Evolutionary conservation across 2,113 vertebrate genomes (phyloP), one percentile per base, ranked within the genome.

Genomic region (Neolamprologus sp.): DNA sequence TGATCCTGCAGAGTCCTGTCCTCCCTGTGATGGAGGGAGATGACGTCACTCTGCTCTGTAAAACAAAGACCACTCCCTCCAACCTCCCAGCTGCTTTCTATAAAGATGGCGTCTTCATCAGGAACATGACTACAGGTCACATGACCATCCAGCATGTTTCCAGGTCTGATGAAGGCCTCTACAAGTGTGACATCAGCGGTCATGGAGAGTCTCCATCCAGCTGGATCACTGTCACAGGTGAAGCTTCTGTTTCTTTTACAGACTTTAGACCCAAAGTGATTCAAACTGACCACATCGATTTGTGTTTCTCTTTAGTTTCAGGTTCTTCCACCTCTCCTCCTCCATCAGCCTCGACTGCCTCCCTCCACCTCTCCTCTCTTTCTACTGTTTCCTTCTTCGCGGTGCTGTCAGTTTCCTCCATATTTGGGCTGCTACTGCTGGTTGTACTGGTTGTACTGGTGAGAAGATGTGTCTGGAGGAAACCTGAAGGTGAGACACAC

Each of bases 251-350:
- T 9, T 71, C 0, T 16, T 71, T 23, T 42, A 0, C 37, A 45
- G 1, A 17, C 0, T 3, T 17, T 0, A 71, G 12, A 42, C 12
- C 12, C 12, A 23, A 71, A 23, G n/a, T 0, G 8, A 45, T 0
- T 45, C 8, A 45, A 73, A 73, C 0, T 26, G 13, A 45, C 0
- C 13, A 28, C 40, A 73, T 0, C 0, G 40, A 73, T 1, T 45
- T 6, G 2, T 47, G 14, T 47, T 73, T 73, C 40, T 73, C 8
- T 45, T 73, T 73, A 47, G 40, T 26, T 73, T 6, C 21, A 73
- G 21, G 6, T 47, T 73, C 65, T 23, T 4, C 9, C 0, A 73
- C 68, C 40, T 17, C 68, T 47, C 68, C 21, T 11, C 68, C 40
- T 73, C 40, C 40, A 65, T 40, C 65, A 1, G n/a, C 63, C 63